Evolutionary conservation across 2,797 vertebrate species (phyloP).

Genomic region (Sparus aurata): DNA sequence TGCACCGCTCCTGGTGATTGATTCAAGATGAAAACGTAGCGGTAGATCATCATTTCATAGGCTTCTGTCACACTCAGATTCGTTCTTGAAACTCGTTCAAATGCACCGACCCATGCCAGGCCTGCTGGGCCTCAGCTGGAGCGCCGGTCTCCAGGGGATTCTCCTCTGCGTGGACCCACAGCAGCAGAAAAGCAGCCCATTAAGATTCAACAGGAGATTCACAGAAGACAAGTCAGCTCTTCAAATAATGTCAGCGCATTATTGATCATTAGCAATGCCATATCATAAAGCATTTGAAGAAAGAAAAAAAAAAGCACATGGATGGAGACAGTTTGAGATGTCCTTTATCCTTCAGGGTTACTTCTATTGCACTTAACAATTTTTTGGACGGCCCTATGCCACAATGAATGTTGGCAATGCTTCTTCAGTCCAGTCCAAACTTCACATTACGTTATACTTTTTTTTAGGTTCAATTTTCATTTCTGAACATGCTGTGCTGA

Average conservation of each 20-base stretch:
- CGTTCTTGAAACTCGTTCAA: not conserved
- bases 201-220: slow-evolving; percentile 62
- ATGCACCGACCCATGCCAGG: not conserved
- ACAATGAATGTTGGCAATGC: too few relatives aligned
- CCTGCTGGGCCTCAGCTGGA: slow-evolving; percentile 67
- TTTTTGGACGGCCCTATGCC: not conserved
- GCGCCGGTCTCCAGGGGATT: slow-evolving; percentile 45
- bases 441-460: too few relatives aligned
- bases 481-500: too few relatives aligned
- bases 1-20: not conserved
- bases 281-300: not conserved
- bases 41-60: slow-evolving; percentile 12
- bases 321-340: slow-evolving; percentile 4
- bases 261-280: slow-evolving; percentile 56
- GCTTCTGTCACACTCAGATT: slow-evolving; percentile 15
- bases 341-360: not conserved
- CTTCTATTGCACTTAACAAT: not conserved
- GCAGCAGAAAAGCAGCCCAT: slow-evolving; percentile 61
- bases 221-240: slow-evolving; percentile 25
- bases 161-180: slow-evolving; percentile 18
- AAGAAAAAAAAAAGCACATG: not conserved
- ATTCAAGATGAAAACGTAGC: not conserved
- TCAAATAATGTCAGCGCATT: slow-evolving; percentile 39
- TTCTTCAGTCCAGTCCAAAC: too few relatives aligned
- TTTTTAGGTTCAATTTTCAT: too few relatives aligned